These are phyloP conservation scores for Takifugu bimaculatus DNA, from an alignment of 2,113 vertebrate genomes.

Conservation along the genomic window DNA sequence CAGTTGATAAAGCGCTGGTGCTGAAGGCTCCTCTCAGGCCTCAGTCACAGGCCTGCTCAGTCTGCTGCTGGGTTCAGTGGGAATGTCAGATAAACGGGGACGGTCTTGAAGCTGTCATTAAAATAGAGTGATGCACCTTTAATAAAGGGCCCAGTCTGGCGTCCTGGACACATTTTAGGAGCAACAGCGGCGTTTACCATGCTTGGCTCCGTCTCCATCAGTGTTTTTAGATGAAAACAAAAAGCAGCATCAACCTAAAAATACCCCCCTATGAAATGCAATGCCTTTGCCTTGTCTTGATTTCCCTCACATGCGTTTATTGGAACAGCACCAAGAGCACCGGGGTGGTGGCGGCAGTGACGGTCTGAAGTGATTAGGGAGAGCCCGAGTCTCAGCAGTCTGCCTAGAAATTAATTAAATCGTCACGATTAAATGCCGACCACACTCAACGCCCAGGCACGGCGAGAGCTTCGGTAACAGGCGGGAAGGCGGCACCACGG, in stretches of 20 bases:
- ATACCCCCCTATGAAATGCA: too few relatives aligned
- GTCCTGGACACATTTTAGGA: not conserved
- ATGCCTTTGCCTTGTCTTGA: slow-evolving; percentile 2
- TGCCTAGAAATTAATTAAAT: slow-evolving; percentile 63
- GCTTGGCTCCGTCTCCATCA: too few relatives aligned
- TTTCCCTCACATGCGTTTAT: slow-evolving; percentile 41
- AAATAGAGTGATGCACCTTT: slow-evolving; percentile 4
- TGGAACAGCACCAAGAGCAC: slow-evolving; percentile 44
- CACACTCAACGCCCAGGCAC: slow-evolving; percentile 30
- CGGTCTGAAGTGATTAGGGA: slow-evolving; percentile 62
- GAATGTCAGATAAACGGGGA: slow-evolving; percentile 11
- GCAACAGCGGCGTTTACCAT: not conserved
- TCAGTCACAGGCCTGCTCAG: slow-evolving; percentile 50
- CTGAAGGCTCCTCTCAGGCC: slow-evolving; percentile 6
- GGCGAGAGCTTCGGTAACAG: not conserved
- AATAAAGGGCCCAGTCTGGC: not conserved
- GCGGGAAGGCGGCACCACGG: slow-evolving; percentile 5
- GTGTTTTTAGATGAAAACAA: not conserved
- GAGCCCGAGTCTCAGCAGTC: slow-evolving; percentile 48
- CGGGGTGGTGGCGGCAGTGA: slow-evolving; percentile 45
- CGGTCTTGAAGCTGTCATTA: not conserved
- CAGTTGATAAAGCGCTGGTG: slow-evolving; percentile 9
- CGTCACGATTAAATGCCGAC: slow-evolving; percentile 57
- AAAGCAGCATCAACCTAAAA: too few relatives aligned
- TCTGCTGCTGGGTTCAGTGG: slow-evolving; percentile 34